Evolutionary conservation across 2,888 invertebrate genomes (phyloP).

Genomic region (Dryobota labecula): DNA sequence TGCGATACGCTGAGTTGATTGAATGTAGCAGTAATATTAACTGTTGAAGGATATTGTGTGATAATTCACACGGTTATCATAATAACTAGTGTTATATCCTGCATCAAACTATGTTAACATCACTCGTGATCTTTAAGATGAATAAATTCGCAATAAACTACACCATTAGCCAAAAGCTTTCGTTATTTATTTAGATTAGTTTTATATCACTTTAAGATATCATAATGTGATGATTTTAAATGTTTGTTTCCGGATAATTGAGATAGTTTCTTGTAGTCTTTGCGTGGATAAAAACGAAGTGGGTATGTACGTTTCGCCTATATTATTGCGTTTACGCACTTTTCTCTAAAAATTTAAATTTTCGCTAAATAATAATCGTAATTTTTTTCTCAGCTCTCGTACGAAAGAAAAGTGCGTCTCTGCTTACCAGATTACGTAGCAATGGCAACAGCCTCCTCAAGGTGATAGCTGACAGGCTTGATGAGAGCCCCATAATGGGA

Average conservation of each 20-base stretch:
- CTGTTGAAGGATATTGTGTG: constrained; percentile 24
- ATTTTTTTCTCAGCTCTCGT: too few relatives aligned
- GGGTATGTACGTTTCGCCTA: neutral
- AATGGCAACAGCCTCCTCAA: too few relatives aligned
- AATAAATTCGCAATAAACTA: neutral
- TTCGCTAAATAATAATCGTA: too few relatives aligned
- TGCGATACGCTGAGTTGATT: too few relatives aligned
- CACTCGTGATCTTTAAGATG: neutral
- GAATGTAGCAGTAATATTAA: constrained; percentile 28
- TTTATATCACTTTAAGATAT: neutral
- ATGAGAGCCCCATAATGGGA: too few relatives aligned
- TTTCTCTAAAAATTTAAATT: neutral
- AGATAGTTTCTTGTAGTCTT: too few relatives aligned
- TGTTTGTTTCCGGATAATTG: neutral
- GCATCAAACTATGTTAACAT: constrained; percentile 2
- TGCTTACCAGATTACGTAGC: too few relatives aligned
- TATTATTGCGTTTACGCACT: neutral
- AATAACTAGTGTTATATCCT: constrained; percentile 29
- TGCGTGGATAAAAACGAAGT: neutral
- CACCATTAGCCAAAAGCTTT: neutral
- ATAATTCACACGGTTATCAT: constrained; percentile 32
- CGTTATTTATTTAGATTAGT: neutral
- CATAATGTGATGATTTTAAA: neutral
- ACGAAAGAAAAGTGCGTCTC: too few relatives aligned
- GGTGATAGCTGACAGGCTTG: too few relatives aligned